phyloP scores from a whole-genome alignment of 2,888 invertebrate species.

The Cosmia trapezina region DNA sequence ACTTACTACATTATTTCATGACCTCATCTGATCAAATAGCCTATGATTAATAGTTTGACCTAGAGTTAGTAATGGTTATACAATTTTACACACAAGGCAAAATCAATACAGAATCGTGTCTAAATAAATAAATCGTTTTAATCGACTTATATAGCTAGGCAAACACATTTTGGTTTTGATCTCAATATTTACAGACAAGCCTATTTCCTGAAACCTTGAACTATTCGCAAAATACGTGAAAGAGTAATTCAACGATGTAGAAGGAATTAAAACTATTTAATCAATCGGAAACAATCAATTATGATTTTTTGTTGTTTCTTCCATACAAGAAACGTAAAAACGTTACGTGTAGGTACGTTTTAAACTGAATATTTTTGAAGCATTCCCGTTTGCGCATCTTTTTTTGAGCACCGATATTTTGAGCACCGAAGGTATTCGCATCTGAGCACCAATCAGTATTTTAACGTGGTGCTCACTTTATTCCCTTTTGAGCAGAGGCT shows the following conservation, averaged over 20 bases:
- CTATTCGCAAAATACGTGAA: neutral
- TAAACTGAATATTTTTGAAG: no score
- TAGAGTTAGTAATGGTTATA: constrained; percentile 18
- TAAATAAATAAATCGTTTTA: constrained; percentile 7
- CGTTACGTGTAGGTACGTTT: no score
- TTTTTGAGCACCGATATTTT: no score
- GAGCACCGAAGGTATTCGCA: no score
- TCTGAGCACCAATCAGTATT: no score
- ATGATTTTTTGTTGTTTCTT: neutral
- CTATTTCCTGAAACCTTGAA: constrained; percentile 24
- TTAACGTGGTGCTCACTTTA: no score
- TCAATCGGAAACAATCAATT: neutral
- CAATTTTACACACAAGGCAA: neutral
- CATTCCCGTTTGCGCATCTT: no score
- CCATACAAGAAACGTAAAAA: no score
- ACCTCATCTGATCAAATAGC: neutral
- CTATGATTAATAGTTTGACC: constrained; percentile 17
- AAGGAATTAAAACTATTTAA: constrained; percentile 1
- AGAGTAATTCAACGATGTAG: neutral
- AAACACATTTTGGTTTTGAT: constrained; percentile 17
- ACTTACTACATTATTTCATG: neutral
- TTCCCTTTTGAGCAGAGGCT: no score
- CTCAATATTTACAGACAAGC: constrained; percentile 6
- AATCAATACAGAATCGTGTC: constrained; percentile 12
- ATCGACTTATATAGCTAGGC: constrained; percentile 1